phyloP scores from a whole-genome alignment of 2,888 invertebrate genomes.

The Pachliopta kotzebuea region DNA sequence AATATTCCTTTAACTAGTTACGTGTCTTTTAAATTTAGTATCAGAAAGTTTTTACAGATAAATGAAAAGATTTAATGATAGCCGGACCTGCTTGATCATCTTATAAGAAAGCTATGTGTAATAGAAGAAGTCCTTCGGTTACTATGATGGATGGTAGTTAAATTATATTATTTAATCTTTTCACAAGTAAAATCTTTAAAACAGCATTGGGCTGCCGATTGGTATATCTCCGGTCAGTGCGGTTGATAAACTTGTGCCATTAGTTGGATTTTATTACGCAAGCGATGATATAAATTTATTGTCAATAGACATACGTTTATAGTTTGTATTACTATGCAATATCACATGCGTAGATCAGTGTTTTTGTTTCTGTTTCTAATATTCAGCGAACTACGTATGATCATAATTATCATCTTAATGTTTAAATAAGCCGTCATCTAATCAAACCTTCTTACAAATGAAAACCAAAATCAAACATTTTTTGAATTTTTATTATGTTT shows the following conservation, averaged over 20 bases:
- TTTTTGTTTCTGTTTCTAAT: background rate
- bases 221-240: conserved; percentile 37
- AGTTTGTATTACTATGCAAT: conserved; percentile 10
- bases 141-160: background rate
- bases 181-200: background rate
- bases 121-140: no score
- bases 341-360: background rate
- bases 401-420: background rate
- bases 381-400: background rate
- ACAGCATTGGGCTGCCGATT: conserved; percentile 2
- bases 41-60: background rate
- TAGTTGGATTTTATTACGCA: conserved; percentile 34
- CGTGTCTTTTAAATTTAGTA: no score
- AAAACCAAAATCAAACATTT: no score
- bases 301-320: conserved; percentile 20
- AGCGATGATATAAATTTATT: conserved; percentile 9
- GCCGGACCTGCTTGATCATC: no score
- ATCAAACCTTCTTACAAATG: no score
- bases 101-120: no score
- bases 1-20: no score
- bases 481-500: no score
- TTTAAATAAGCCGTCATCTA: background rate
- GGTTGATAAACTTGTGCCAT: conserved; percentile 48
- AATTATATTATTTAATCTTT: conserved; percentile 1
- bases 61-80: background rate